phyloP scores from a whole-genome alignment of 2,888 invertebrate species.

The Diloba caeruleocephala region DNA sequence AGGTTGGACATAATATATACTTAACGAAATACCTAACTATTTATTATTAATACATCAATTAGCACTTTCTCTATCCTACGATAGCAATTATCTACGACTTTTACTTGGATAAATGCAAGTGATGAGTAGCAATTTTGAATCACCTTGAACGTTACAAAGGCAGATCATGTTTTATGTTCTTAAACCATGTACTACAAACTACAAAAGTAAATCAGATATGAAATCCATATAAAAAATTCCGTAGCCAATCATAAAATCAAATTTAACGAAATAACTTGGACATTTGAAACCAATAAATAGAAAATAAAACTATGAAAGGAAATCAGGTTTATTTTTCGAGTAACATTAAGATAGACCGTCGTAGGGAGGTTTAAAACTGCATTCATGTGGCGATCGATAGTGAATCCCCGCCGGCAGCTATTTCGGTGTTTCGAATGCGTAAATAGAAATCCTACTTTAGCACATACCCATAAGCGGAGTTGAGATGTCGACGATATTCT shows the following conservation, averaged over 20 bases:
- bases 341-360: conserved; percentile 23
- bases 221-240: conserved; percentile 4
- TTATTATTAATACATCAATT: too few relatives aligned
- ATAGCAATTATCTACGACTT: too few relatives aligned
- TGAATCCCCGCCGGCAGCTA: conserved; percentile 45
- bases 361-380: conserved; percentile 51
- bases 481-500: conserved; percentile 9
- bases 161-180: too few relatives aligned
- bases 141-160: too few relatives aligned
- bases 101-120: too few relatives aligned
- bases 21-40: too few relatives aligned
- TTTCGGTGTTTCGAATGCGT: conserved; percentile 34
- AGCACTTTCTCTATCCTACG: too few relatives aligned
- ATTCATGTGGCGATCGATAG: conserved; percentile 46
- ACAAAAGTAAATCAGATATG: not conserved
- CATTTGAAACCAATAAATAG: conserved; percentile 23
- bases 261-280: conserved; percentile 6
- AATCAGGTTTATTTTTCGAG: conserved; percentile 18
- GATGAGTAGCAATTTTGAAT: too few relatives aligned
- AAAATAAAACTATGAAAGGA: conserved; percentile 28
- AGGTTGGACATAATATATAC: too few relatives aligned
- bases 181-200: not conserved
- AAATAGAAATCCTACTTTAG: conserved; percentile 28
- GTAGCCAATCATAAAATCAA: conserved; percentile 16
- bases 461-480: not conserved